A percentile compares a stretch with the other conserved stretches of the same genome.
These are phyloP conservation scores for Pentalonia nigronervosa DNA, from an alignment of 1,140 invertebrate genomes.

Conservation along the genomic window DNA sequence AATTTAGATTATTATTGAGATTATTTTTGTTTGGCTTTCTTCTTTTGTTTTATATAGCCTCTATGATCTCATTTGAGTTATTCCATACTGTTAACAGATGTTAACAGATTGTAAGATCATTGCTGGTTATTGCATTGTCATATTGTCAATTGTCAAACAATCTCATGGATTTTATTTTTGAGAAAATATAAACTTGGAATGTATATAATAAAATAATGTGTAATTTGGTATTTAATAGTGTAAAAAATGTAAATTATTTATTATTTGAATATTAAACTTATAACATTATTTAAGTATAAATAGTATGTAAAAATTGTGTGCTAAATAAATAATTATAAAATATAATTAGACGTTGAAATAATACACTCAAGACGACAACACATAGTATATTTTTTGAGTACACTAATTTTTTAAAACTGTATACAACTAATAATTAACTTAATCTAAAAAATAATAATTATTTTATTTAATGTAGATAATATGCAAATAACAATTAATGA, in stretches of 20 bases:
- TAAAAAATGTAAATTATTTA: slow-evolving; percentile 11
- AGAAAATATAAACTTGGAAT: neutral
- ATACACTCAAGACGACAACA: neutral
- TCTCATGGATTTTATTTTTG: neutral
- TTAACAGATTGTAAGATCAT: too few species aligned
- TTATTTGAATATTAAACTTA: neutral
- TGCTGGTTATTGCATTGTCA: neutral
- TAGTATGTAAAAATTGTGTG: neutral
- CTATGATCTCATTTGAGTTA: too few species aligned
- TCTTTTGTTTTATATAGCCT: too few species aligned
- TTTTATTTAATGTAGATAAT: neutral
- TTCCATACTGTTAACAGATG: too few species aligned
- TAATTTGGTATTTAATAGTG: neutral
- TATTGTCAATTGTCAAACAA: neutral
- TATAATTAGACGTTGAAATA: neutral
- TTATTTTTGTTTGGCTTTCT: too few species aligned
- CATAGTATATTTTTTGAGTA: neutral
- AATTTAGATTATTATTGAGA: too few species aligned
- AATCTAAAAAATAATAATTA: neutral
- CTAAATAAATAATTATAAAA: neutral
- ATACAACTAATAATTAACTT: neutral
- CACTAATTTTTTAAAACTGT: neutral
- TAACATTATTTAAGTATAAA: neutral
- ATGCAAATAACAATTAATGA: neutral
- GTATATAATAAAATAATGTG: neutral